These are phyloP conservation scores for Lanistes nyassanus DNA, from an alignment of 1,140 invertebrate genomes.

Conservation along the genomic window DNA sequence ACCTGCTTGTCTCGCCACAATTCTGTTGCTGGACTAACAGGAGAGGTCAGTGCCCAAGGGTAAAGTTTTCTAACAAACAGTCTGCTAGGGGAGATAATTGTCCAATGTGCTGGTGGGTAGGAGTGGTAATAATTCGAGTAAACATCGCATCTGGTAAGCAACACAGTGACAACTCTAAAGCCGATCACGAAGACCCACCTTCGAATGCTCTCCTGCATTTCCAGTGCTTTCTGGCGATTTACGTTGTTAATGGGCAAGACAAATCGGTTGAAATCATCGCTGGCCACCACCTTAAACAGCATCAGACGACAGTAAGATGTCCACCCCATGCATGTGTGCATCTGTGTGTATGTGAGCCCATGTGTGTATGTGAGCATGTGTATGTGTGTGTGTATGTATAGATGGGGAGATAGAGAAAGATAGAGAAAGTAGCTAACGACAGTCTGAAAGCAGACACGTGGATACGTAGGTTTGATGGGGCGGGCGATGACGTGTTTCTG, in stretches of 20 bases:
- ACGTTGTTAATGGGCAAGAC: conserved; percentile 35
- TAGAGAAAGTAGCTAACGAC: not conserved
- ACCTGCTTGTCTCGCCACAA: too few species aligned
- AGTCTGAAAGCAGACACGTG: not conserved
- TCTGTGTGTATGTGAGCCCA: not conserved
- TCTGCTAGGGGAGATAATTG: too few species aligned
- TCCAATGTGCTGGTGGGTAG: too few species aligned
- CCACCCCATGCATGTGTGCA: not conserved
- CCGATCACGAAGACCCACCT: conserved; percentile 25
- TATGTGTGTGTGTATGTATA: not conserved
- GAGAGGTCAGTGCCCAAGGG: too few species aligned
- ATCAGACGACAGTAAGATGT: conserved; percentile 9
- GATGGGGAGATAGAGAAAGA: not conserved
- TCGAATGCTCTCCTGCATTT: conserved; percentile 5
- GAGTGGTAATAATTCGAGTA: too few species aligned
- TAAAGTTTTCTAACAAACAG: too few species aligned
- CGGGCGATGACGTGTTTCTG: too few species aligned
- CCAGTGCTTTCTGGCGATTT: conserved; percentile 6
- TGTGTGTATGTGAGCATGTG: not conserved
- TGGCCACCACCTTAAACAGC: conserved; percentile 42
- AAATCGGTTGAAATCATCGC: conserved; percentile 42
- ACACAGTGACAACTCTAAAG: not conserved
- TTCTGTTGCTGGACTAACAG: too few species aligned
- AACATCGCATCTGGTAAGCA: too few species aligned
- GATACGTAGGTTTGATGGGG: too few species aligned